Base-by-base conservation (phyloP, 2,888 invertebrate species). In the Nemotelus pantherinus region DNA sequence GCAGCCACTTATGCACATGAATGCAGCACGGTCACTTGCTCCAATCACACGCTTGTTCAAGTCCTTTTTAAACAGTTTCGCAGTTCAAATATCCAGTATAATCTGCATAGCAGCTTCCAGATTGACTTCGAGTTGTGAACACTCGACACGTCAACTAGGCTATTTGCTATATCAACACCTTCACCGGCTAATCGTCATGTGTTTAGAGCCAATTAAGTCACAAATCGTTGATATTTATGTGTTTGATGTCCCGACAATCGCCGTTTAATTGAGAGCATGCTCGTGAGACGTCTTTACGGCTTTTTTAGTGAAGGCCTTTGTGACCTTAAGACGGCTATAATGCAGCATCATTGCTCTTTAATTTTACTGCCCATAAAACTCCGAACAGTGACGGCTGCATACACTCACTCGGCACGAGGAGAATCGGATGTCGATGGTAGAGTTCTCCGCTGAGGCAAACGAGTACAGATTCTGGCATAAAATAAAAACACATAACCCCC, bases 341-440 rank as follows among this genome's bases (percentile, higher is more conserved):
- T 78, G 77, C 77, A 67, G 77, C 79, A 79, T 79, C 77, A 78
- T 76, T 75, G 79, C 79, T 79, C 79, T 78, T 79, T 79, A 79
- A 79, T 79, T 80, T 80, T 79, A 80, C 77, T 80, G 79, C 80
- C 79, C 78, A 80, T 80, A 80, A 80, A 80, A 79, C 68, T 45
- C 63, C 60, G 76, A 68, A 77, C 76, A 53, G 77, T 68, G 67
- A 76, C 58, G 72, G 58, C 70, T 72, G 78, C 79, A 77, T 79
- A 78, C 76, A 78, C 77, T 70, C 43, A 63, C 64, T 43, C 48
- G 64, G 45, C 67, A 67, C 67, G 68, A 77, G 60, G 60, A 4
- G 63, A 39, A 50, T 10, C 70, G 55, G 53, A 72, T 60, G 72
- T 45, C 60, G 72, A 48, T 55, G 70, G 70, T 55, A 53, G 70